Evolutionary conservation across 1,140 invertebrate genomes (phyloP).

Genomic region (Eriosoma lanigerum): DNA sequence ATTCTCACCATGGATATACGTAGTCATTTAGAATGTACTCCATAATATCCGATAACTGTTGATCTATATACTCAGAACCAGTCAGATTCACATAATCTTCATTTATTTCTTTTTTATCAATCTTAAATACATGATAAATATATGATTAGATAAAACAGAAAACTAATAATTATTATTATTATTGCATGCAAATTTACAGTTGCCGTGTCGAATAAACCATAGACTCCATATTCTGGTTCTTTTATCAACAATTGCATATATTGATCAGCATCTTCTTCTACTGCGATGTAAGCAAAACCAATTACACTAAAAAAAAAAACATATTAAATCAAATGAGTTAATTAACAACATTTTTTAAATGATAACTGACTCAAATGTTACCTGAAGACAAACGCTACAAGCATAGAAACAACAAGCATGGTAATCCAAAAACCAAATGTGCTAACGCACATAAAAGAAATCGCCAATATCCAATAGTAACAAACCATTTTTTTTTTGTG

Average conservation of each 20-base stretch:
- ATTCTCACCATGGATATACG: slow-evolving; percentile 74
- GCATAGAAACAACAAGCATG: not conserved
- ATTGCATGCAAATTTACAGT: not conserved
- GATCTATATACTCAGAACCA: slow-evolving; percentile 68
- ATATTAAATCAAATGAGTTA: not conserved
- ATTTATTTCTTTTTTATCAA: not conserved
- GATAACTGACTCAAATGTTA: not conserved
- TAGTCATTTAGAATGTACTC: slow-evolving; percentile 76
- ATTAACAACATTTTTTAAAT: no score
- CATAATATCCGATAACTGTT: slow-evolving; percentile 72
- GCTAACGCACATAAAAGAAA: not conserved
- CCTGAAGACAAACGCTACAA: slow-evolving; percentile 1
- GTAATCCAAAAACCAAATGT: slow-evolving; percentile 38
- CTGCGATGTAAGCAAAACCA: slow-evolving; percentile 6
- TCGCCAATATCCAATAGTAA: not conserved
- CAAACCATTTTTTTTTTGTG: not conserved
- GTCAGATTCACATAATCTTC: slow-evolving; percentile 55
- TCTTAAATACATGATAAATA: not conserved
- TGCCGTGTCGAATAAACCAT: slow-evolving; percentile 2
- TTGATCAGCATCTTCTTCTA: not conserved
- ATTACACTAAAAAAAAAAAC: not conserved
- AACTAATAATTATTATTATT: not conserved
- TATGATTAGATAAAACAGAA: not conserved
- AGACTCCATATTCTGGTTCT: not conserved
- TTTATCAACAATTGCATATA: not conserved